These are phyloP conservation scores for Melanotaenia duboulayi DNA, from an alignment of 2,113 vertebrate species.

Conservation along the genomic window DNA sequence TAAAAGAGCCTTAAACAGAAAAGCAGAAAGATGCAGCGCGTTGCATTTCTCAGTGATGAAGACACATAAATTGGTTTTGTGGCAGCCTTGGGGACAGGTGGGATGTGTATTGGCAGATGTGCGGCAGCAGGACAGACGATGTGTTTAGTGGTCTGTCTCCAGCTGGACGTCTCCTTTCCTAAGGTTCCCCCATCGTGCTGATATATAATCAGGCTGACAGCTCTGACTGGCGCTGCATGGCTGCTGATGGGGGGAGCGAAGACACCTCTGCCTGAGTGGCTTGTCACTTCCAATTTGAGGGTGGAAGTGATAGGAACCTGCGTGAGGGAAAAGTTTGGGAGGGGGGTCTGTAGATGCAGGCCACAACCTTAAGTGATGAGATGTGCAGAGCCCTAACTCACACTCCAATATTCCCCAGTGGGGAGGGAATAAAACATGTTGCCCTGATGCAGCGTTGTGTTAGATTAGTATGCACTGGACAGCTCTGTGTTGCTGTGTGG, in stretches of 20 bases:
- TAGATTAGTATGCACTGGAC: constrained; percentile 62
- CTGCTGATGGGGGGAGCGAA: constrained; percentile 63
- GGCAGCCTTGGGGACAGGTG: constrained; percentile 56
- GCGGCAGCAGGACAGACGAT: constrained; percentile 59
- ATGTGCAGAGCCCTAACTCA: constrained; percentile 59
- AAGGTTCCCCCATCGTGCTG: constrained; percentile 49
- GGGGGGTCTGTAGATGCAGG: constrained; percentile 36
- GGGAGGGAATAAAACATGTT: constrained; percentile 46
- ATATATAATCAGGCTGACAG: constrained; percentile 79
- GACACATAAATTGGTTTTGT: constrained; percentile 53
- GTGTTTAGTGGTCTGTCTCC: constrained; percentile 72
- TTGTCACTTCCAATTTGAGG: constrained; percentile 82
- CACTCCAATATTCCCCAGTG: constrained; percentile 55
- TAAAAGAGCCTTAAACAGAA: neutral
- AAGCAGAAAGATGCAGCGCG: neutral
- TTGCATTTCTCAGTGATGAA: constrained; percentile 27
- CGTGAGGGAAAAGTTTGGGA: constrained; percentile 11
- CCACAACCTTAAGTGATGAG: constrained; percentile 73
- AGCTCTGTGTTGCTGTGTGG: constrained; percentile 46
- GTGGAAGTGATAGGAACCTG: constrained; percentile 71
- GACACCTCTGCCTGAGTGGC: constrained; percentile 76
- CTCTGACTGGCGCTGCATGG: constrained; percentile 72
- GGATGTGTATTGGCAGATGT: constrained; percentile 62
- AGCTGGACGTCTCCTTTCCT: constrained; percentile 69
- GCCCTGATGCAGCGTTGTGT: constrained; percentile 63